A percentile compares a stretch with the other conserved stretches of the same genome.
These are phyloP conservation scores for Bovichtus variegatus DNA, from an alignment of 2,797 vertebrate species.

Conservation along the genomic window DNA sequence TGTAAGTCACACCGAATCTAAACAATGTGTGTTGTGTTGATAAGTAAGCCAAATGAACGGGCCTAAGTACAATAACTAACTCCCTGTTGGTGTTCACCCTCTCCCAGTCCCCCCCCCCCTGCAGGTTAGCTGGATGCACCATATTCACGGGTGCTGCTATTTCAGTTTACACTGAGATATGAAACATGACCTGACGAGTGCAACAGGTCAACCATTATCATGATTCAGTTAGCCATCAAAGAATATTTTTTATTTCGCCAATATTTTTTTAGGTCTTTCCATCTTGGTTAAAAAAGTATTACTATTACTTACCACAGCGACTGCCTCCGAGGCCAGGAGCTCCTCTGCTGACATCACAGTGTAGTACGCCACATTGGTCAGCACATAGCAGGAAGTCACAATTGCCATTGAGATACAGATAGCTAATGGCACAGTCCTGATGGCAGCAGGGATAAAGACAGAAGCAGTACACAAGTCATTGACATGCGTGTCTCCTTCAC, in stretches of 20 bases:
- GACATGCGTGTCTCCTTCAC: not conserved
- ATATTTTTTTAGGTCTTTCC: not conserved
- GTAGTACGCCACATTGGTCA: constrained; percentile 97
- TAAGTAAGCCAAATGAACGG: no score
- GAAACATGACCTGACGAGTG: no score
- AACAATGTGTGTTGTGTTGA: no score
- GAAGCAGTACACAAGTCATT: not conserved
- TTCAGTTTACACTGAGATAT: no score
- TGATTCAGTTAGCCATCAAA: no score
- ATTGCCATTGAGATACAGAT: constrained; percentile 97
- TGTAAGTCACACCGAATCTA: no score
- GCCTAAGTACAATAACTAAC: no score
- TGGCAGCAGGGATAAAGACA: constrained; percentile 30
- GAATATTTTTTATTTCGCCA: not conserved
- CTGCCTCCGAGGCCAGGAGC: constrained; percentile 90
- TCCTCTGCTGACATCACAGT: constrained; percentile 92
- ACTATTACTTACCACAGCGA: constrained; percentile 90
- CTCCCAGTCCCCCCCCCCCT: no score
- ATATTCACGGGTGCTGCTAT: no score
- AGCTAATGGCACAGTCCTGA: constrained; percentile 94
- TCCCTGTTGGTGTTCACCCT: no score
- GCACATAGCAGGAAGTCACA: constrained; percentile 92
- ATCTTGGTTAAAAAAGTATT: not conserved
- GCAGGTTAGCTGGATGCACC: no score
- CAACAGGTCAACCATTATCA: no score